Percentiles rank a stretch among this genome's conserved stretches.
These are phyloP conservation scores for Campoplex capitator DNA, from an alignment of 2,888 invertebrate species.

Conservation along the genomic window DNA sequence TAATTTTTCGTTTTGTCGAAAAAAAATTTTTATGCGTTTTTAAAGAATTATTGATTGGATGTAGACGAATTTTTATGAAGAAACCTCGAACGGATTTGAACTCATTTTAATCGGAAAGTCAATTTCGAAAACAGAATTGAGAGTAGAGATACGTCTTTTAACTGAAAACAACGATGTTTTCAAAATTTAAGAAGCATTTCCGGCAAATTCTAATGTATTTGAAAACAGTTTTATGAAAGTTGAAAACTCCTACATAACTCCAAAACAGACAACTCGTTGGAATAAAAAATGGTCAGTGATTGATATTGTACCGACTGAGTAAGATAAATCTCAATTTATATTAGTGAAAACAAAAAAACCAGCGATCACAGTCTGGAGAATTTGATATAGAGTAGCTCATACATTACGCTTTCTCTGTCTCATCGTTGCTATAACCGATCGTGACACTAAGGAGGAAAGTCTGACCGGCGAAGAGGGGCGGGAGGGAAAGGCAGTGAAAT, in stretches of 20 bases:
- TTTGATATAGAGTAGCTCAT: slow-evolving; percentile 2
- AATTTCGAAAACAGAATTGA: background rate
- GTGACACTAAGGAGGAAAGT: slow-evolving; percentile 51
- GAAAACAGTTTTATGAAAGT: background rate
- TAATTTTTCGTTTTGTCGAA: too few relatives aligned
- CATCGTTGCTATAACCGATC: slow-evolving; percentile 45
- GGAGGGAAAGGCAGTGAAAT: slow-evolving; percentile 35
- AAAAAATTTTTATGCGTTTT: too few relatives aligned
- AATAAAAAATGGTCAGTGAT: background rate
- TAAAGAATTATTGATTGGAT: too few relatives aligned
- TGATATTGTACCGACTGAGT: background rate
- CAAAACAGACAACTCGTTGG: background rate
- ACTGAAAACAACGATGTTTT: background rate
- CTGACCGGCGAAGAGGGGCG: background rate
- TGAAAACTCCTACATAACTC: background rate
- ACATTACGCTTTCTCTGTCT: slow-evolving; percentile 48
- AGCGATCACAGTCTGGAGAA: background rate
- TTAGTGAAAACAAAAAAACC: background rate
- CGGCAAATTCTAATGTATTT: background rate
- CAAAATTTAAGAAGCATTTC: background rate
- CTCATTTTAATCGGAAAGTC: background rate
- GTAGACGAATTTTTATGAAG: too few relatives aligned
- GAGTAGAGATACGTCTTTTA: background rate
- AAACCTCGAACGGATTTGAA: background rate
- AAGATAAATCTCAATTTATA: background rate